phyloP scores from a whole-genome alignment of 2,113 vertebrate species.

The Salvelinus namaycush region DNA sequence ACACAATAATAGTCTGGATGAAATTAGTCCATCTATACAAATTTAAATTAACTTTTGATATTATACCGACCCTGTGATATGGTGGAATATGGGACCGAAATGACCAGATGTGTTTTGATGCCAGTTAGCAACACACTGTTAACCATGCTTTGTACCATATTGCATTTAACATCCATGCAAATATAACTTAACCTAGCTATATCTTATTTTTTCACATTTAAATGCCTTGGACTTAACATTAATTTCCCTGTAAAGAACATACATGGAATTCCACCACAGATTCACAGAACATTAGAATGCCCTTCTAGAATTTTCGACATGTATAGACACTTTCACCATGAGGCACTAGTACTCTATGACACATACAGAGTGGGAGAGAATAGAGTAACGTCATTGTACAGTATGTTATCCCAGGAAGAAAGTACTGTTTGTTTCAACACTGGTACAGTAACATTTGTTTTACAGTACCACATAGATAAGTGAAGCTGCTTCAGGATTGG shows the following conservation, averaged over 20 bases:
- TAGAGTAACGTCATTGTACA: conserved; percentile 38
- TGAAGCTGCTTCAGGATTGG: conserved; percentile 4
- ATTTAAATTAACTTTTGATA: too few relatives aligned
- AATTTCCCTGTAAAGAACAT: too few relatives aligned
- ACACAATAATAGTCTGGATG: background rate
- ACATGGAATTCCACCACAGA: too few relatives aligned
- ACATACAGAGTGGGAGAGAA: background rate
- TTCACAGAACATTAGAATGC: too few relatives aligned
- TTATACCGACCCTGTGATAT: background rate
- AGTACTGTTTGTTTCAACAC: conserved; percentile 33
- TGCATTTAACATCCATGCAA: conserved; percentile 10
- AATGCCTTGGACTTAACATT: background rate
- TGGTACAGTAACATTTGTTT: conserved; percentile 16
- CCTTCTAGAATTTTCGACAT: background rate
- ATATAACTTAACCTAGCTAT: background rate
- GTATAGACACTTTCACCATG: background rate
- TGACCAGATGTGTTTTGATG: background rate
- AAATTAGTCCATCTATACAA: background rate
- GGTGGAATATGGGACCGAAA: background rate
- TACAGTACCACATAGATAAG: background rate
- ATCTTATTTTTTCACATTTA: background rate
- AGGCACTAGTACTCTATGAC: background rate
- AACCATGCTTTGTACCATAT: conserved; percentile 3
- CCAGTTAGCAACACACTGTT: background rate
- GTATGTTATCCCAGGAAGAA: conserved; percentile 33